Evolutionary conservation across 1,140 invertebrate species (phyloP), one percentile per base, ranked within the genome.

Genomic region (Sycophaga agraensis): DNA sequence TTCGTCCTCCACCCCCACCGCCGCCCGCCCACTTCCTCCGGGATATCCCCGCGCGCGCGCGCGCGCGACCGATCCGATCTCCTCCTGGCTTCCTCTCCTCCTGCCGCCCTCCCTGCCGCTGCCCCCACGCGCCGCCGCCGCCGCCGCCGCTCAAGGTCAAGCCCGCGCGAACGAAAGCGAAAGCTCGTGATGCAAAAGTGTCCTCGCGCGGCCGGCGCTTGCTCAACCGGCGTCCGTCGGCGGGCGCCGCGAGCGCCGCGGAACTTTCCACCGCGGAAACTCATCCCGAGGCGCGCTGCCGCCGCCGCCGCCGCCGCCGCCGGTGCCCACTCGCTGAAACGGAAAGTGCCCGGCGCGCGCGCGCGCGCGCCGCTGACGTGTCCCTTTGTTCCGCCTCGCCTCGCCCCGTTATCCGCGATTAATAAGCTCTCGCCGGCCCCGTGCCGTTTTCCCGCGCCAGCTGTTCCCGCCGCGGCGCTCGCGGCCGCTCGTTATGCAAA

Each of bases 121-220:
- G 4, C 35, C 22, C 22, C 35, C 6, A 39, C 11, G 21, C 9
- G 12, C 34, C 31, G 21, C 11, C 26, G 7, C 11, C 46, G 24
- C 14, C 24, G 4, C 5, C 28, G 11, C 5, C 28, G 5, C 8
- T 48, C 59, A 62, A 62, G 59, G 49, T 54, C 50, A 42, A 55
- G 35, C 34, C 8, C 26, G 35, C 34, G 6, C 26, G 7, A 43
- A n/a, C 12, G 58, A 60, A 53, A 60, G 58, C 58, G 58, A 43
- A 42, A 59, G 57, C 46, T 21, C n/a, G 4, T 46, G 35, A 43
- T 31, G 43, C 28, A 14, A 49, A 2, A 9, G n/a, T n/a, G 14
- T n/a, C n/a, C 37, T n/a, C n/a, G n/a, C n/a, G n/a, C n/a, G n/a
- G 42, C n/a, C n/a, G n/a, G n/a, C n/a, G n/a, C n/a, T n/a, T n/a